Base-by-base conservation (phyloP, 2,113 vertebrate species). In the Mobula birostris region DNA sequence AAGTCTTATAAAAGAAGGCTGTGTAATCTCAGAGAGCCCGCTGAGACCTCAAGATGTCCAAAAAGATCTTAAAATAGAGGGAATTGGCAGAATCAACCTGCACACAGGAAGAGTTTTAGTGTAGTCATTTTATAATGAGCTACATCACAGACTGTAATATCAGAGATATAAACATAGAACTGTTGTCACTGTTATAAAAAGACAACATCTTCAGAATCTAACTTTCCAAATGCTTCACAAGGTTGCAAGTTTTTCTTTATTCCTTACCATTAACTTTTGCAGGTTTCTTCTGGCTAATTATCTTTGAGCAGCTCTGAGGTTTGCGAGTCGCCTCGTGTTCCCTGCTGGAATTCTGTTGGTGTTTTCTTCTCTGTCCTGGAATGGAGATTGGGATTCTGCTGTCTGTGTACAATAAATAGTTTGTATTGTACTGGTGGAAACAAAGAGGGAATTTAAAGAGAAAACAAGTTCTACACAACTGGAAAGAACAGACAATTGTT, bases 191-290 rank as follows among this genome's bases (percentile, higher is more conserved):
- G 56, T n/a, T 12, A 14, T 32, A 14, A 1, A 5, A 29, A 29
- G 14, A 87, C 2, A 61, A 58, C 24, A 29, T 29, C 5, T 87
- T 27, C 24, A 61, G 11, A 74, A 24, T 19, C 5, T 24, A 27
- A 9, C 12, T 79, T 79, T 79, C 77, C 77, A 79, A 79, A 15
- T 27, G 83, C 6, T 61, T 17, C 1, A 66, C 85, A 7, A 90
- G 15, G 0, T 68, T 12, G 5, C 29, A 63, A 66, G 83, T 1
- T 29, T 29, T 94, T 36, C 61, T 15, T 14, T 48, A 0, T 70
- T 14, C 24, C 94, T 95, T 95, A 96, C 96, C 95, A 95, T 94
- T 95, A 94, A 66, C 88, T 82, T n/a, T 88, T 2, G 0, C 27
- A 15, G 94, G 4, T 95, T 5, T 95, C 76, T 94, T 0, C 0